Evolutionary conservation across 2,113 vertebrate genomes (phyloP).

Genomic region (Oryzias curvinotus): DNA sequence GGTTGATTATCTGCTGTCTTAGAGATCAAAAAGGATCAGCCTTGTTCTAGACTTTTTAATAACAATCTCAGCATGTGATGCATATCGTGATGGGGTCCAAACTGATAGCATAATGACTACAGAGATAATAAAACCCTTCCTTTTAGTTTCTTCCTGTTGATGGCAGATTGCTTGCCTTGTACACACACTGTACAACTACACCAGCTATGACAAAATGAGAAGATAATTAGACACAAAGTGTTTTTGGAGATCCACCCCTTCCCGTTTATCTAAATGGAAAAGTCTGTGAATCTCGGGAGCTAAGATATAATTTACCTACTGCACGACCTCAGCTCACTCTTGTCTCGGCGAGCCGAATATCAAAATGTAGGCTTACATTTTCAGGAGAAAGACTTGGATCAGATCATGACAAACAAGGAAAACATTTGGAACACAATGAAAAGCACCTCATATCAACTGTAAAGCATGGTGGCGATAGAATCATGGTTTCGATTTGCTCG

Average conservation of each 20-base stretch:
- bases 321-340: background rate
- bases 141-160: constrained; percentile 55
- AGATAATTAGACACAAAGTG: constrained; percentile 13
- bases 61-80: constrained; percentile 23
- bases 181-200: background rate
- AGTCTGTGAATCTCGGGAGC: constrained; percentile 2
- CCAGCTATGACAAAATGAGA: constrained; percentile 12
- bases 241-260: constrained; percentile 9
- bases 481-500: too few relatives aligned
- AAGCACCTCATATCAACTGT: too few relatives aligned
- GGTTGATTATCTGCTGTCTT: constrained; percentile 53
- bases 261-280: constrained; percentile 23
- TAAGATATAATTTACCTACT: constrained; percentile 20
- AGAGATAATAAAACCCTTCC: constrained; percentile 51
- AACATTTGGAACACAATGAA: too few relatives aligned
- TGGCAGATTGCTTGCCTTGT: constrained; percentile 24
- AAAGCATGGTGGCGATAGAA: too few relatives aligned
- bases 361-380: too few relatives aligned
- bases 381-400: too few relatives aligned
- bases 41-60: background rate
- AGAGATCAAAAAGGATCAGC: constrained; percentile 35
- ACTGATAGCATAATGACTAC: constrained; percentile 37
- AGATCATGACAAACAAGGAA: too few relatives aligned
- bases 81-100: constrained; percentile 20
- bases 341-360: background rate